Percentiles rank a stretch among this genome's conserved stretches.
Evolutionary conservation across 1,140 invertebrate species (phyloP).

Genomic region (Sarcophaga peregrina): DNA sequence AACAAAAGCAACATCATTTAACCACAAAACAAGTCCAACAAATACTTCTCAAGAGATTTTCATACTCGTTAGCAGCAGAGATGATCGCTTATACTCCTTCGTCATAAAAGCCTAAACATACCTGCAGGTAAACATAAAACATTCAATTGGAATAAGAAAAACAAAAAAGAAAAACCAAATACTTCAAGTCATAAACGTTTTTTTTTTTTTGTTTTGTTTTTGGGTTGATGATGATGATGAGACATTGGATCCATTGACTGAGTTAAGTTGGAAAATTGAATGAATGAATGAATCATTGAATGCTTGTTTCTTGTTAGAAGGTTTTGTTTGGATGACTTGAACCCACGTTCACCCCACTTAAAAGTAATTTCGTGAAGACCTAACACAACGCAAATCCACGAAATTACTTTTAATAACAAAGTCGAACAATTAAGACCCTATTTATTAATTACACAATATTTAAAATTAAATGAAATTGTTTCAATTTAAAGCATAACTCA

Average conservation of each 20-base stretch:
- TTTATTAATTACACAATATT: not conserved
- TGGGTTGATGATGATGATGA: not conserved
- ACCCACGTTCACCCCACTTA: conserved; percentile 40
- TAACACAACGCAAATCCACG: not conserved
- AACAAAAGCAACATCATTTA: not conserved
- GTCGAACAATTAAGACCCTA: conserved; percentile 9
- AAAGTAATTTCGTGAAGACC: conserved; percentile 11
- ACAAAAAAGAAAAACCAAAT: no score
- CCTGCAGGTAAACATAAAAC: no score
- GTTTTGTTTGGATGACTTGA: conserved; percentile 27
- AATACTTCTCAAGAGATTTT: not conserved
- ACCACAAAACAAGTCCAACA: not conserved
- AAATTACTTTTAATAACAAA: not conserved
- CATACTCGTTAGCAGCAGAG: no score
- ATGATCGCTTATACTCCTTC: no score
- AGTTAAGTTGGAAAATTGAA: not conserved
- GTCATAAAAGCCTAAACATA: no score
- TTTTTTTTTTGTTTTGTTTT: not conserved
- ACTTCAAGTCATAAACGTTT: not conserved
- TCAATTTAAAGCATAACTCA: no score
- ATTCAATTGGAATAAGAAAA: no score
- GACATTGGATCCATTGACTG: not conserved
- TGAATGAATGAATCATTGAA: conserved; percentile 2
- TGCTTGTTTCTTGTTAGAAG: not conserved
- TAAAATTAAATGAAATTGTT: no score